phyloP scores from a whole-genome alignment of 2,797 vertebrate species.

The Cossypha caffra region DNA sequence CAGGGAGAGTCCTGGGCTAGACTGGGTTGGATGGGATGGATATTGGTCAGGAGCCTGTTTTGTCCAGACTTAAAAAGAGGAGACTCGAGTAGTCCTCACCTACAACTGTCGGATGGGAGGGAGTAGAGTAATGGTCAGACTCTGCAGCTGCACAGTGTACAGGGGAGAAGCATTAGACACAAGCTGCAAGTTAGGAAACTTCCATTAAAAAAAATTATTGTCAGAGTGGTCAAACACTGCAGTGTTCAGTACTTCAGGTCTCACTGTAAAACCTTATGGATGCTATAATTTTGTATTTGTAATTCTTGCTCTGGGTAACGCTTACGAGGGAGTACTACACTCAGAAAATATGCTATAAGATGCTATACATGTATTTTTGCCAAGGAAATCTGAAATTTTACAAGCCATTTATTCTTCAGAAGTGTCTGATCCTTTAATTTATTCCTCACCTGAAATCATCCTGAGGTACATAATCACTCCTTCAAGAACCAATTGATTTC shows the following conservation, averaged over 20 bases:
- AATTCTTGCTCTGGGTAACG: neutral
- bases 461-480: neutral
- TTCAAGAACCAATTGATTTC: neutral
- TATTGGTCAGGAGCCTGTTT: neutral
- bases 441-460: neutral
- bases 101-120: neutral
- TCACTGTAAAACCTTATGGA: neutral
- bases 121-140: neutral
- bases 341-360: neutral
- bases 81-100: neutral
- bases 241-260: neutral
- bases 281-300: neutral
- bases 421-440: neutral
- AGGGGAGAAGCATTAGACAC: neutral
- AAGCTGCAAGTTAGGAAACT: neutral
- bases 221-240: neutral
- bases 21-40: neutral
- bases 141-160: neutral
- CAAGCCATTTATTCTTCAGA: neutral
- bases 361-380: neutral
- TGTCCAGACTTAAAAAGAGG: neutral
- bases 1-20: neutral
- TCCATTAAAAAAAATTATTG: neutral
- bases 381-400: slow-evolving; percentile 1
- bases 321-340: neutral